A percentile compares a stretch with the other conserved stretches of the same genome.
These are phyloP conservation scores for Apogon talboti DNA, from an alignment of 2,797 vertebrate species.

Conservation along the genomic window DNA sequence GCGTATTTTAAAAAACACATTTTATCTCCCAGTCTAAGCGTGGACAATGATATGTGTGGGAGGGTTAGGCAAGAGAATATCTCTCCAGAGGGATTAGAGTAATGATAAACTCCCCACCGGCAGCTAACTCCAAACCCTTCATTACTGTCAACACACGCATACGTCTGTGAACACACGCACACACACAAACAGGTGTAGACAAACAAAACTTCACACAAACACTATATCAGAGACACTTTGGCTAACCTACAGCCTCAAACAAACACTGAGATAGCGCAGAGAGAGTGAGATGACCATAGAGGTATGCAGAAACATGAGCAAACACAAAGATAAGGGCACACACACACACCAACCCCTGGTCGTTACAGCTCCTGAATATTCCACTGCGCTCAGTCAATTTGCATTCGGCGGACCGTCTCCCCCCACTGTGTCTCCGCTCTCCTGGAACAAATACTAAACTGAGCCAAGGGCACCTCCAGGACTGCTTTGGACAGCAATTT, in stretches of 20 bases:
- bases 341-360: constrained; percentile 10
- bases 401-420: constrained; percentile 56
- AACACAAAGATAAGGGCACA: constrained; percentile 22
- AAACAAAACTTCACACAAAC: constrained; percentile 6
- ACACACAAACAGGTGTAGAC: constrained; percentile 44
- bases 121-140: constrained; percentile 64
- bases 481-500: constrained; percentile 78
- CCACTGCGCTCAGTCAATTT: constrained; percentile 59
- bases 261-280: constrained; percentile 23
- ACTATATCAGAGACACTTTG: constrained; percentile 14
- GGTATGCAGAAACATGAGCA: constrained; percentile 13
- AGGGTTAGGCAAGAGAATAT: constrained; percentile 53
- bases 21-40: constrained; percentile 45
- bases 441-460: constrained; percentile 79
- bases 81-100: constrained; percentile 69
- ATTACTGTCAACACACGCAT: constrained; percentile 49
- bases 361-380: constrained; percentile 58
- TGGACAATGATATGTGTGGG: constrained; percentile 55
- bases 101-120: constrained; percentile 69
- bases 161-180: constrained; percentile 13
- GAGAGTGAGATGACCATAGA: constrained; percentile 5
- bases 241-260: constrained; percentile 21
- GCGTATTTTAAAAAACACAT: constrained; percentile 55
- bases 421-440: constrained; percentile 70
- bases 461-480: constrained; percentile 85